These are phyloP conservation scores for Gallirallus australis DNA, from an alignment of 2,797 vertebrate genomes.

Conservation along the genomic window DNA sequence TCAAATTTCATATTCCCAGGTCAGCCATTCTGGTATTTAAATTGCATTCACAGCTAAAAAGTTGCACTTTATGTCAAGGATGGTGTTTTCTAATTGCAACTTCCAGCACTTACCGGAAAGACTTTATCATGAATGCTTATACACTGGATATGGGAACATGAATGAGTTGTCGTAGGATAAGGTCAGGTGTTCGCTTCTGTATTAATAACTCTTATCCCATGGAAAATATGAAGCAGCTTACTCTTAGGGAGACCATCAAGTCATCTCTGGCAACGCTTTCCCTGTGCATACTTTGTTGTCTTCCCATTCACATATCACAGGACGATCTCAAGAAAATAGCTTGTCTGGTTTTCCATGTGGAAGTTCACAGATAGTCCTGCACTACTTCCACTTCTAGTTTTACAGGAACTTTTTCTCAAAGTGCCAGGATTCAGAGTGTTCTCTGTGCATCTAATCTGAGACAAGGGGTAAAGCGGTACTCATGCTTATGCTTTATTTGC, in stretches of 20 bases:
- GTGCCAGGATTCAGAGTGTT: not conserved
- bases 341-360: not conserved
- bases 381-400: not conserved
- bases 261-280: not conserved
- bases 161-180: not conserved
- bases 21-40: not conserved
- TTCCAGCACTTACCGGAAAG: not conserved
- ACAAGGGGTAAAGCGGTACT: fast-evolving
- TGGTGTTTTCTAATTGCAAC: not conserved
- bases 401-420: not conserved
- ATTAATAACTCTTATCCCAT: not conserved
- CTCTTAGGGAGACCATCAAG: not conserved
- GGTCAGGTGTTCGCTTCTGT: not conserved
- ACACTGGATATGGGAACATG: not conserved
- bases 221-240: not conserved
- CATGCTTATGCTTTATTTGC: not conserved
- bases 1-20: not conserved
- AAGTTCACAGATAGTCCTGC: not conserved
- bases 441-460: not conserved
- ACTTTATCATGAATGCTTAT: not conserved
- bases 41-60: not conserved
- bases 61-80: not conserved
- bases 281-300: not conserved
- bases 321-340: not conserved
- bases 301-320: not conserved